Evolutionary conservation across 2,888 invertebrate species (phyloP).

Genomic region (Gisinianus flammeolus): DNA sequence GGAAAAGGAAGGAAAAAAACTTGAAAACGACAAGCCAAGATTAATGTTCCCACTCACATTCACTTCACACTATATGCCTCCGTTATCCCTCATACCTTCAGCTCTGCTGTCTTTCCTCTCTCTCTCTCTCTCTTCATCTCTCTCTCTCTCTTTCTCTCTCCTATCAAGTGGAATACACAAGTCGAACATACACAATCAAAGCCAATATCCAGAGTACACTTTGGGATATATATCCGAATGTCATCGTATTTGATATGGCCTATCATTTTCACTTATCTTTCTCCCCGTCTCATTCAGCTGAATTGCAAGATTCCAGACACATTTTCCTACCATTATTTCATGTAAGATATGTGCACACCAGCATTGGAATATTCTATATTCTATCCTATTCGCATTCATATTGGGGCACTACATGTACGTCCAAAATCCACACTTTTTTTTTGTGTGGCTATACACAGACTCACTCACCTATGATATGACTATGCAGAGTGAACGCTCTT

Average conservation of each 20-base stretch:
- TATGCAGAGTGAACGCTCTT: too few species aligned
- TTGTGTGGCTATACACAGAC: neutral
- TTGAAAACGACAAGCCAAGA: constrained; percentile 31
- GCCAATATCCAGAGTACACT: neutral
- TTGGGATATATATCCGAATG: too few species aligned
- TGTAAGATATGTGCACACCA: too few species aligned
- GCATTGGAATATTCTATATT: too few species aligned
- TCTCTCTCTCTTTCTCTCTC: too few species aligned
- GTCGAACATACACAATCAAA: neutral
- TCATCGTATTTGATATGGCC: neutral
- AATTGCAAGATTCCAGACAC: constrained; percentile 32
- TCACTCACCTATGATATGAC: neutral
- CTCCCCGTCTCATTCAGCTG: neutral
- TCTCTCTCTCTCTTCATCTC: neutral
- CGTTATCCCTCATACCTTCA: neutral
- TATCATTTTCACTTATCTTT: neutral
- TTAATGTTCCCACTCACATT: constrained; percentile 37
- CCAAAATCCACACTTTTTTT: too few species aligned
- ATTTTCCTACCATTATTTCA: too few species aligned
- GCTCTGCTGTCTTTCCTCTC: neutral
- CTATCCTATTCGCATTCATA: too few species aligned
- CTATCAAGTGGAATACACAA: too few species aligned
- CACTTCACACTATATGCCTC: constrained; percentile 19
- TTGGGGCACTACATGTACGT: too few species aligned
- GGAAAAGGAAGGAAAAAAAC: constrained; percentile 19